Evolutionary conservation across 2,888 invertebrate genomes (phyloP).

Genomic region (Nebria salina): DNA sequence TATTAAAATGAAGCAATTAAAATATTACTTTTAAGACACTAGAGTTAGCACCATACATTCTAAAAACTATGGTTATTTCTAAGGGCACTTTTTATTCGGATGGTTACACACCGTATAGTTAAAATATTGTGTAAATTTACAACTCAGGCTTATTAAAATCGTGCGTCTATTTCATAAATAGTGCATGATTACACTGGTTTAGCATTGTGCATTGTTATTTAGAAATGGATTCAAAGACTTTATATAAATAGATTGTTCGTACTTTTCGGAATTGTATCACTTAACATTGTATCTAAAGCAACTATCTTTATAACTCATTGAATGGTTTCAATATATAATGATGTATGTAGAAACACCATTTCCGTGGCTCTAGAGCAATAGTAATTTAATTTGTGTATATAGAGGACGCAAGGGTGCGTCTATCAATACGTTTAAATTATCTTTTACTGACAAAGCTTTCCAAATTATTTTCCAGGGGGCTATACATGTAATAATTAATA

Average conservation of each 20-base stretch:
- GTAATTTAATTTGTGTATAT: too few species aligned
- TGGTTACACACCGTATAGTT: conserved; percentile 26
- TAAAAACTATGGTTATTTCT: conserved; percentile 40
- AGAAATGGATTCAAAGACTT: background rate
- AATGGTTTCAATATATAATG: too few species aligned
- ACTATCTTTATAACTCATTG: too few species aligned
- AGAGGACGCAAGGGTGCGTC: too few species aligned
- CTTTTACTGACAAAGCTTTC: too few species aligned
- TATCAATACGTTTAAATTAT: too few species aligned
- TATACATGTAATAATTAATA: too few species aligned
- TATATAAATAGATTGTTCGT: background rate
- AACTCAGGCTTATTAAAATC: background rate
- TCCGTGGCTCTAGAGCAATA: too few species aligned
- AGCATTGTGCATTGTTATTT: background rate
- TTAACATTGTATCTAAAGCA: too few species aligned
- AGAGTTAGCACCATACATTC: conserved; percentile 43
- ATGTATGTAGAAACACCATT: too few species aligned
- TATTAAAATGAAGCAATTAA: conserved; percentile 41
- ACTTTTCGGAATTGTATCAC: background rate
- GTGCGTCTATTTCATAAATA: background rate
- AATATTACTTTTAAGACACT: conserved; percentile 42
- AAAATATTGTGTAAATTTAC: background rate
- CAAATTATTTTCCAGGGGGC: too few species aligned
- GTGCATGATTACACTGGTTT: background rate
- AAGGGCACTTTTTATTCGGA: conserved; percentile 31